Evolutionary conservation across 2,888 invertebrate species (phyloP).

Genomic region (Eutolmus rufibarbis): DNA sequence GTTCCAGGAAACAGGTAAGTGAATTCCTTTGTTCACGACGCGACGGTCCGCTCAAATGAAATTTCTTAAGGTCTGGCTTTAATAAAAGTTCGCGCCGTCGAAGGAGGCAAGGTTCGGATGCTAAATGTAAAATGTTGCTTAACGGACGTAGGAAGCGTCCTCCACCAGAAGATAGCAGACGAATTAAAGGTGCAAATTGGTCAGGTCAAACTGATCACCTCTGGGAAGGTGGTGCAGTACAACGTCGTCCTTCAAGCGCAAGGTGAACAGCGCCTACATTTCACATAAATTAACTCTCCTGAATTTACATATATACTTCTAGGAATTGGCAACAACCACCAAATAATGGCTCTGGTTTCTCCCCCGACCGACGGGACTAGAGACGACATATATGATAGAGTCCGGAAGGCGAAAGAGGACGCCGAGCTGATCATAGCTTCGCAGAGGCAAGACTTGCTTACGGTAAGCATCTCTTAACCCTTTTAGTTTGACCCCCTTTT

Average conservation of each 20-base stretch:
- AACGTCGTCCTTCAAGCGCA: neutral
- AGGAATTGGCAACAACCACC: conserved; percentile 71
- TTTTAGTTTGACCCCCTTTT: too few relatives aligned
- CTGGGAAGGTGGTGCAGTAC: conserved; percentile 36
- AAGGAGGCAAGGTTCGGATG: conserved; percentile 64
- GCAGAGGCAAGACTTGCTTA: conserved; percentile 51
- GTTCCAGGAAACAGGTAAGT: conserved; percentile 68
- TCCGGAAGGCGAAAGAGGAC: conserved; percentile 67
- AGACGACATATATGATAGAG: conserved; percentile 67
- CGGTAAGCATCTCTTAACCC: neutral
- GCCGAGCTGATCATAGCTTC: conserved; percentile 66
- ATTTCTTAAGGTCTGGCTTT: conserved; percentile 70
- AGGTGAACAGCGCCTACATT: neutral
- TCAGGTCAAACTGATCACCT: conserved; percentile 71
- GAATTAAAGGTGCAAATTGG: conserved; percentile 60
- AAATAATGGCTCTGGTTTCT: conserved; percentile 70
- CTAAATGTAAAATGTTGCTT: conserved; percentile 68
- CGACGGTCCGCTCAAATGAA: neutral
- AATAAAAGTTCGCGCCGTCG: conserved; percentile 72
- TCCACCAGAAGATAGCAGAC: conserved; percentile 66
- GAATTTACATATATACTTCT: neutral
- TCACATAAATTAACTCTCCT: neutral
- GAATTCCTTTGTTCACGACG: neutral
- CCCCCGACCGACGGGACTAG: conserved; percentile 58
- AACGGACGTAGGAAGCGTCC: conserved; percentile 65